Evolutionary conservation across 2,797 vertebrate species (phyloP).

Genomic region (Echiichthys vipera): DNA sequence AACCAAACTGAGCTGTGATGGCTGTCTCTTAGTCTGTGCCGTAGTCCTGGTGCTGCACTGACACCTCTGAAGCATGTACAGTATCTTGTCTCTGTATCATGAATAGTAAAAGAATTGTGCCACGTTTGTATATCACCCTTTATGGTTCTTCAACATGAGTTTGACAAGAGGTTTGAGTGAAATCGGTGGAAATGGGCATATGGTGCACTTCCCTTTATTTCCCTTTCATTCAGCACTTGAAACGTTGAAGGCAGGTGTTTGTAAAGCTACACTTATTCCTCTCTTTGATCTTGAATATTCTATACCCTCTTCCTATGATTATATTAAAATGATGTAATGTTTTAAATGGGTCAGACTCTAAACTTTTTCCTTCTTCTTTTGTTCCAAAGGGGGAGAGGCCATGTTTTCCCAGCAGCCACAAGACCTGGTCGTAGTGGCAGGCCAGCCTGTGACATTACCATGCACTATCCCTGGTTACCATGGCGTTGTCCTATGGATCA

Average conservation of each 20-base stretch:
- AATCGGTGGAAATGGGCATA: constrained; percentile 57
- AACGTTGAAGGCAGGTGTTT: constrained; percentile 34
- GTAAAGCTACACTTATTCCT: constrained; percentile 7
- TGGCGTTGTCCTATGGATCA: constrained; percentile 97
- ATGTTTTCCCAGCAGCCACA: constrained; percentile 98
- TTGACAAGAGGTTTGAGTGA: constrained; percentile 60
- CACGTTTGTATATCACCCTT: constrained; percentile 51
- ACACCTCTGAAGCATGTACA: constrained; percentile 49
- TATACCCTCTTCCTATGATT: not conserved
- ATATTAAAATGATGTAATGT: not conserved
- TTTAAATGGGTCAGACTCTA: not conserved
- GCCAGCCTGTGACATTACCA: constrained; percentile 93
- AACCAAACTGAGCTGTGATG: constrained; percentile 67
- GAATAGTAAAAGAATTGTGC: constrained; percentile 56
- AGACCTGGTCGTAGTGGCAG: constrained; percentile 96
- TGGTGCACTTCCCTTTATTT: constrained; percentile 32
- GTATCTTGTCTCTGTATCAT: constrained; percentile 48
- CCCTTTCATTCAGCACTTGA: constrained; percentile 16
- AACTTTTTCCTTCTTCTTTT: constrained; percentile 3
- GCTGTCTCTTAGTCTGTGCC: constrained; percentile 62
- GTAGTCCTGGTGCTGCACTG: constrained; percentile 43
- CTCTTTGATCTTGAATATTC: constrained; percentile 14
- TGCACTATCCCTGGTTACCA: constrained; percentile 95
- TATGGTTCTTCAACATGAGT: constrained; percentile 35
- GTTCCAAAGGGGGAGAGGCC: constrained; percentile 84